phyloP scores from a whole-genome alignment of 1,140 invertebrate species.

The Wasmannia auropunctata region DNA sequence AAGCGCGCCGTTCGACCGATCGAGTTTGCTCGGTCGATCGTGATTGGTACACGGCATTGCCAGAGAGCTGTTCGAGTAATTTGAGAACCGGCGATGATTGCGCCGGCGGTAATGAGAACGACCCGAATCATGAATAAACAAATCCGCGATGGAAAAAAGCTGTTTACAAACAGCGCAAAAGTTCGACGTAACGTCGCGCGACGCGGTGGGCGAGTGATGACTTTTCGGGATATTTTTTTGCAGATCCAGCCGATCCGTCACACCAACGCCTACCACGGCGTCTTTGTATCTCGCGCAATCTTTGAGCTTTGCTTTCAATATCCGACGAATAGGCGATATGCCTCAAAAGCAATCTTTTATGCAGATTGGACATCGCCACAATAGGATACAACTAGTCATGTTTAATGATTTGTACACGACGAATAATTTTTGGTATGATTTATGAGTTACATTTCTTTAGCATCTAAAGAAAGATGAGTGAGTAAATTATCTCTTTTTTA shows the following conservation, averaged over 20 bases:
- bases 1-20: constrained; percentile 64
- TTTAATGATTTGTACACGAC: neutral
- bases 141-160: constrained; percentile 47
- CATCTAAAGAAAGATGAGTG: neutral
- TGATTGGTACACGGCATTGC: constrained; percentile 21
- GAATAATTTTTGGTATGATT: neutral
- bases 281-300: neutral
- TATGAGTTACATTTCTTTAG: neutral
- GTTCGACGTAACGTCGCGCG: constrained; percentile 12
- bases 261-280: neutral
- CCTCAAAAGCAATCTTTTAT: neutral
- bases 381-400: neutral
- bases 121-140: constrained; percentile 35
- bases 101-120: neutral
- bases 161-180: constrained; percentile 48
- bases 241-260: neutral
- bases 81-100: constrained; percentile 12
- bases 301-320: neutral
- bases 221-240: neutral
- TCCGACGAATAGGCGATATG: neutral
- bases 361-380: neutral
- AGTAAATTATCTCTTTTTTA: neutral
- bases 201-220: neutral
- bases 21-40: constrained; percentile 24
- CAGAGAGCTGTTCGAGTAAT: constrained; percentile 15